Percentiles rank a stretch among this genome's conserved stretches.
phyloP scores from a whole-genome alignment of 2,888 invertebrate genomes.

The Ptychoptera albimana region DNA sequence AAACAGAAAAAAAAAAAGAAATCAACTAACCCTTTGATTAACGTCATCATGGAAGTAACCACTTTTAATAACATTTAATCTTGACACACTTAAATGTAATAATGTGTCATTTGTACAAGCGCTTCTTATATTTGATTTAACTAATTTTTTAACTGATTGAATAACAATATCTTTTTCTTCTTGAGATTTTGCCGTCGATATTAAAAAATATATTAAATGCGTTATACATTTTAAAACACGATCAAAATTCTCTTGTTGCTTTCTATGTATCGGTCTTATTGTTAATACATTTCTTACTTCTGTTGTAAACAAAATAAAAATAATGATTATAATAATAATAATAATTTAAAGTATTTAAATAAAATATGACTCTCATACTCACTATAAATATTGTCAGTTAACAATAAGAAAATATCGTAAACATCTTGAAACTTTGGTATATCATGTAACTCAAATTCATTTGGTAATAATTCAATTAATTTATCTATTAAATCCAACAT shows the following conservation, averaged over 20 bases:
- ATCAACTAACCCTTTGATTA: constrained; percentile 28
- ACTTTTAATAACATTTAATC: constrained; percentile 60
- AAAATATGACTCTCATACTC: constrained; percentile 15
- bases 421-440: constrained; percentile 52
- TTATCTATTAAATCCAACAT: constrained; percentile 58
- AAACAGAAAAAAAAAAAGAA: neutral
- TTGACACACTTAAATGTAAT: constrained; percentile 68
- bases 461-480: constrained; percentile 33
- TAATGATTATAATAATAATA: neutral
- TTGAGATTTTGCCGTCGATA: constrained; percentile 37
- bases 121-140: constrained; percentile 48
- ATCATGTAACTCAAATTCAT: constrained; percentile 32
- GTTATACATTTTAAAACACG: constrained; percentile 63
- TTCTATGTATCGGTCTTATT: constrained; percentile 51
- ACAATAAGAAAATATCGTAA: constrained; percentile 47
- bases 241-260: constrained; percentile 70
- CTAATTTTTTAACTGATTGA: constrained; percentile 37
- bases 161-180: constrained; percentile 33
- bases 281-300: constrained; percentile 36
- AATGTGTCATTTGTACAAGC: constrained; percentile 61
- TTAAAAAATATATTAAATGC: constrained; percentile 55
- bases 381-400: constrained; percentile 44
- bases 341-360: neutral
- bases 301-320: constrained; percentile 16
- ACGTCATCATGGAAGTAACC: constrained; percentile 58